A percentile compares a stretch with the other conserved stretches of the same genome.
Conservation (phyloP, 1,140 invertebrate species). For the Artemia franciscana region DNA sequence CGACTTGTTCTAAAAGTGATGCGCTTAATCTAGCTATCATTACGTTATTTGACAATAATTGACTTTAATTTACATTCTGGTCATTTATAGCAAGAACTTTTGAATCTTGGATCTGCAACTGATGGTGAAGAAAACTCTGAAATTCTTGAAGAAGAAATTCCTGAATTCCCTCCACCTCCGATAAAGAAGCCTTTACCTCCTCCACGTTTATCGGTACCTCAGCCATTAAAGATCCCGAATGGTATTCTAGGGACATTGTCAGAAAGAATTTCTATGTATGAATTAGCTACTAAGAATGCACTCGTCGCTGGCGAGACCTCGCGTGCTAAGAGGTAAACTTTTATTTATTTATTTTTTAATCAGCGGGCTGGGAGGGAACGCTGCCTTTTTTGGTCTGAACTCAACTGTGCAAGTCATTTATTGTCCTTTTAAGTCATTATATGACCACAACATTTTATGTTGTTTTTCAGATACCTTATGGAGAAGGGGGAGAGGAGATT, state of each 20-base stretch:
- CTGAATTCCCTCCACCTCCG: not conserved
- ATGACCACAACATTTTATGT: too few species aligned
- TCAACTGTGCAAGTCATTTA: too few species aligned
- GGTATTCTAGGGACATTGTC: not conserved
- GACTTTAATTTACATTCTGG: too few species aligned
- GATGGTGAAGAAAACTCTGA: not conserved
- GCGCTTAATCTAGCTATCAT: too few species aligned
- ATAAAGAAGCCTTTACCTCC: not conserved
- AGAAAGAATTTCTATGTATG: not conserved
- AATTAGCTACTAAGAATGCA: not conserved
- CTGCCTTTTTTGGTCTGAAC: too few species aligned
- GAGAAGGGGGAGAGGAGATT: too few species aligned
- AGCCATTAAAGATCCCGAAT: not conserved
- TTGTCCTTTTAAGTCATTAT: too few species aligned
- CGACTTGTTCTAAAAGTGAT: too few species aligned
- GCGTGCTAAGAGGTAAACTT: not conserved
- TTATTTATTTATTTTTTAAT: too few species aligned
- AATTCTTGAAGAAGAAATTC: not conserved
- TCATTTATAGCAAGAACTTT: not conserved
- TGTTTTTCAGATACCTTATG: too few species aligned
- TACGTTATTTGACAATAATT: too few species aligned
- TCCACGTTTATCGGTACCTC: not conserved
- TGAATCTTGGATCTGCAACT: not conserved
- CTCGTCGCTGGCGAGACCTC: not conserved
- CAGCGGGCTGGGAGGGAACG: too few species aligned